Evolutionary conservation across 2,888 invertebrate genomes (phyloP).

Genomic region (Galerucella nymphaeae): DNA sequence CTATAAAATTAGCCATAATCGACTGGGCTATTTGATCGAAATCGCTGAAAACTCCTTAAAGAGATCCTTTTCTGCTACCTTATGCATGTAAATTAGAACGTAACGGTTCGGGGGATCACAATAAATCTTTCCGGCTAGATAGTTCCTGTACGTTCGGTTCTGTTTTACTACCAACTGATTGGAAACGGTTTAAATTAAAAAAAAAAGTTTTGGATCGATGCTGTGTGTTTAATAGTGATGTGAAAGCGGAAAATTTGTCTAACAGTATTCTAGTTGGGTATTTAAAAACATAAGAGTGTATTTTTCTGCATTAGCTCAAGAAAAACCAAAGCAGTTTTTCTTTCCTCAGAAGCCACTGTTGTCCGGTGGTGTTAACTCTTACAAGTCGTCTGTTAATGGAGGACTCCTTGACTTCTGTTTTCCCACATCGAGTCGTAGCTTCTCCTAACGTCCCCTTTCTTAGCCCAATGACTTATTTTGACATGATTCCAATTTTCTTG

Average conservation of each 20-base stretch:
- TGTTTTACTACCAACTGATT: constrained; percentile 27
- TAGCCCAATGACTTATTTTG: no score
- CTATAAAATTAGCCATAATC: neutral
- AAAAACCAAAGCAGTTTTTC: no score
- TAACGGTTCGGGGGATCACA: constrained; percentile 27
- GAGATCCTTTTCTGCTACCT: constrained; percentile 16
- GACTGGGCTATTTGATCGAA: neutral
- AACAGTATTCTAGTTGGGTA: no score
- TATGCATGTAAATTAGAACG: constrained; percentile 29
- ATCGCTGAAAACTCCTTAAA: constrained; percentile 9
- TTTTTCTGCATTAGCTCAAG: no score
- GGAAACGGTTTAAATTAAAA: constrained; percentile 8
- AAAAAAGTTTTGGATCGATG: neutral
- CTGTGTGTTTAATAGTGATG: neutral
- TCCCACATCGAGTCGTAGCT: no score
- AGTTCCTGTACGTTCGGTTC: constrained; percentile 20
- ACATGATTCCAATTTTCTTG: no score
- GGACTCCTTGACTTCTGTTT: no score
- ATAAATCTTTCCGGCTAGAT: constrained; percentile 28
- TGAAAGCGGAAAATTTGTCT: neutral
- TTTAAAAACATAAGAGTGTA: no score
- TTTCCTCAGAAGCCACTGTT: no score
- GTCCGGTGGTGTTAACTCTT: no score
- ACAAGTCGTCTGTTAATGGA: no score
- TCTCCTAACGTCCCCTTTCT: no score